Evolutionary conservation across 2,113 vertebrate species (phyloP), one percentile per base, ranked within the genome.

Genomic region (Sapayoa aenigma): DNA sequence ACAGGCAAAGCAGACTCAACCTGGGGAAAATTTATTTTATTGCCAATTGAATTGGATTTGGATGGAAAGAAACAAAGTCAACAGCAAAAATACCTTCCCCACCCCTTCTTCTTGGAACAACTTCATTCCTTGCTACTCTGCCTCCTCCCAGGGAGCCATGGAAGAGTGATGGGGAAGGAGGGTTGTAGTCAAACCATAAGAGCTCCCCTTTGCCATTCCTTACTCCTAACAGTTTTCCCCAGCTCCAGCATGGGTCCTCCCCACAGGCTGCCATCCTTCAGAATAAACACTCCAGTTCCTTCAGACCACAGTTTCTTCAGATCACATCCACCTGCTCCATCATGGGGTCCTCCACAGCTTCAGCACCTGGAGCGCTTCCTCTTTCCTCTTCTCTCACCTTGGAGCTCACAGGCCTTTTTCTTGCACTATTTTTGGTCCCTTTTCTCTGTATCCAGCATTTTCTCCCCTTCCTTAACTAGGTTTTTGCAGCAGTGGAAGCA

Each of bases 181-280:
- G 5, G 17, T 6, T 5, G 5, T 9, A 9, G 6, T n/a, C 7
- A 6, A 5, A 42, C 17, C 8, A 9, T 4, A 25, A 46, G 6
- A 23, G 6, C 4, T 87, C 14, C 16, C 68, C 9, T 33, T 31
- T 65, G 22, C 14, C 0, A 0, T 19, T 77, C 35, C 31, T 87
- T 49, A 15, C 11, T 67, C 30, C 19, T 59, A 13, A 41, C 9
- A 12, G 16, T 55, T 75, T 60, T 41, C 28, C 16, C 8, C 30
- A 71, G 6, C 9, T 46, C 14, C 37, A 39, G 8, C 0, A 0
- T 42, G 37, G 6, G 25, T 50, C 10, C 23, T 82, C 55, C 14
- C 11, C 28, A 30, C 3, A 16, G 35, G 10, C 9, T 25, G 28
- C 6, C 79, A 4, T 28, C 24, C 21, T 59, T n/a, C 19, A 31